These are phyloP conservation scores for Lissonota sp. DNA, from an alignment of 2,888 invertebrate species.

Conservation along the genomic window DNA sequence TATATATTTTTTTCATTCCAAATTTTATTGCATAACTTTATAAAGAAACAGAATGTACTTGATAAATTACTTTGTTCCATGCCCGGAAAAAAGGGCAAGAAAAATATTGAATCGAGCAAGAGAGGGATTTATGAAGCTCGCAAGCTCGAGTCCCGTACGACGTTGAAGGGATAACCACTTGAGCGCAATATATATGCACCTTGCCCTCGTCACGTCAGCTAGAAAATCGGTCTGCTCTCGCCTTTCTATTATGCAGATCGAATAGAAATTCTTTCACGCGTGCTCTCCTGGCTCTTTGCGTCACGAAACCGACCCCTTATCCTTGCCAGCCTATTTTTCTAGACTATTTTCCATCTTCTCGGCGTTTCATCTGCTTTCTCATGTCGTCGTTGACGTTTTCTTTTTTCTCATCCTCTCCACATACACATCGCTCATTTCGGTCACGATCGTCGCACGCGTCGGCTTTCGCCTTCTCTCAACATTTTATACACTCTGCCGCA, in stretches of 20 bases:
- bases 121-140: slow-evolving; percentile 18
- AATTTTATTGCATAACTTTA: no score
- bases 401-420: neutral
- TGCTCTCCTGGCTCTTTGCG: slow-evolving; percentile 10
- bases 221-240: neutral
- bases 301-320: slow-evolving; percentile 33
- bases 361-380: neutral
- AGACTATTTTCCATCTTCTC: neutral
- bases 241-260: slow-evolving; percentile 48
- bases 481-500: neutral
- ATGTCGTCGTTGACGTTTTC: neutral
- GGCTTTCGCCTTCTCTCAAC: slow-evolving; percentile 16
- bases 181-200: neutral
- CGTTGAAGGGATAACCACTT: slow-evolving; percentile 19
- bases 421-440: slow-evolving; percentile 57
- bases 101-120: neutral
- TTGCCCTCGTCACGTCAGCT: slow-evolving; percentile 8
- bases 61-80: neutral
- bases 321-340: slow-evolving; percentile 42
- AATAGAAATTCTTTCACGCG: slow-evolving; percentile 61
- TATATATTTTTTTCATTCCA: no score
- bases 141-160: slow-evolving; percentile 32
- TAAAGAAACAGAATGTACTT: no score
- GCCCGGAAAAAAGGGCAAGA: slow-evolving; percentile 1
- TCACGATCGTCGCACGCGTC: slow-evolving; percentile 36